Evolutionary conservation across 2,888 invertebrate species (phyloP).

Genomic region (Monochamus alternatus): DNA sequence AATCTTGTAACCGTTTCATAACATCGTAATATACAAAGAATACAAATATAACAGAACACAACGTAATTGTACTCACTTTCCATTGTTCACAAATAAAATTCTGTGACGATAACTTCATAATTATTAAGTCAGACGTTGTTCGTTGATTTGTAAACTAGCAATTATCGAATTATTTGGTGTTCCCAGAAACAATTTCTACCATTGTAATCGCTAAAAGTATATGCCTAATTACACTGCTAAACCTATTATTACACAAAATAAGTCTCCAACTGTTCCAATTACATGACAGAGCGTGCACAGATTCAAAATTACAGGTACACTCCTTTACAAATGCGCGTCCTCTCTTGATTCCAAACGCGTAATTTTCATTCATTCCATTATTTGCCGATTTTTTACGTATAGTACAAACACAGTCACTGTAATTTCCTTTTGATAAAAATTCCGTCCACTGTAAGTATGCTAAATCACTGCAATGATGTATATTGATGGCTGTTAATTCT

Average conservation of each 20-base stretch:
- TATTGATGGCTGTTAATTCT: neutral
- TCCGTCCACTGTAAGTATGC: neutral
- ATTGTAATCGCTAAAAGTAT: slow-evolving; percentile 26
- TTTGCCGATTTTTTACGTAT: neutral
- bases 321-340: slow-evolving; percentile 44
- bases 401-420: no score
- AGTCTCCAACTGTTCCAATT: slow-evolving; percentile 36
- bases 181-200: slow-evolving; percentile 26
- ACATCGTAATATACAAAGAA: no score
- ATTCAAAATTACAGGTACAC: slow-evolving; percentile 51
- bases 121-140: slow-evolving; percentile 15
- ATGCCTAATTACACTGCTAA: slow-evolving; percentile 29
- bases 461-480: neutral
- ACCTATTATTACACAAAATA: slow-evolving; percentile 34
- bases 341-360: slow-evolving; percentile 13
- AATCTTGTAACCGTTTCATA: no score
- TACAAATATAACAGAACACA: no score
- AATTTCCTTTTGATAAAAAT: no score
- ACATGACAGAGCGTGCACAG: slow-evolving; percentile 39
- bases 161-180: slow-evolving; percentile 32
- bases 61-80: neutral
- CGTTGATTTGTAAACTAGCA: slow-evolving; percentile 11
- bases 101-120: slow-evolving; percentile 4
- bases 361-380: slow-evolving; percentile 13
- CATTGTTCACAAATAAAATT: slow-evolving; percentile 1